phyloP scores from a whole-genome alignment of 2,113 vertebrate species.

The Pyxicephalus adspersus region DNA sequence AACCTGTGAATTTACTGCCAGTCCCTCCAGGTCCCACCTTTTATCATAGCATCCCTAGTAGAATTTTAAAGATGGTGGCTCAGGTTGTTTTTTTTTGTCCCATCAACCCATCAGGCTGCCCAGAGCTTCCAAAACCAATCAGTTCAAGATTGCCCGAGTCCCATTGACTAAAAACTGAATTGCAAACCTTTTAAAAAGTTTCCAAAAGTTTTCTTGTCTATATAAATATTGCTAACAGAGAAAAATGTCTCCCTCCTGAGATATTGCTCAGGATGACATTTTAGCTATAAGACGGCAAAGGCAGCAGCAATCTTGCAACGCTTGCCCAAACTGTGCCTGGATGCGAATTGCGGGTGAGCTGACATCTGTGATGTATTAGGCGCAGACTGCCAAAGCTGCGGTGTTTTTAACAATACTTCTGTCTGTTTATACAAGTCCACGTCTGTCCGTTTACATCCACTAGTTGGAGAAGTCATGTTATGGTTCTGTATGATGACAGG shows the following conservation, averaged over 20 bases:
- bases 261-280: neutral
- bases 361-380: conserved; percentile 52
- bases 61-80: too few relatives aligned
- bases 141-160: too few relatives aligned
- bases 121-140: too few relatives aligned
- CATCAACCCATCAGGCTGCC: too few relatives aligned
- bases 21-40: too few relatives aligned
- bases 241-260: neutral
- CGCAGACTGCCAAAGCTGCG: conserved; percentile 12
- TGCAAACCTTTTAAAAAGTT: too few relatives aligned
- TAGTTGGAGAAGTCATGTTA: conserved; percentile 15
- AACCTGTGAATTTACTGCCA: too few relatives aligned
- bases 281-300: neutral
- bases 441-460: conserved; percentile 36
- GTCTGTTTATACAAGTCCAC: conserved; percentile 46
- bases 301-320: neutral
- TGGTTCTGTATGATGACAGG: conserved; percentile 32
- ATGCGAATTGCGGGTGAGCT: neutral
- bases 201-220: too few relatives aligned
- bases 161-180: too few relatives aligned
- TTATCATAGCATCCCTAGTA: too few relatives aligned
- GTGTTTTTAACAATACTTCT: conserved; percentile 15
- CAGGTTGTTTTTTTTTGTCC: too few relatives aligned
- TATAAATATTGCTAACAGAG: neutral
- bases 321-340: neutral